A percentile compares a stretch with the other conserved stretches of the same genome.
These are phyloP conservation scores for Lycocorax pyrrhopterus DNA, from an alignment of 2,113 vertebrate genomes.

Conservation along the genomic window DNA sequence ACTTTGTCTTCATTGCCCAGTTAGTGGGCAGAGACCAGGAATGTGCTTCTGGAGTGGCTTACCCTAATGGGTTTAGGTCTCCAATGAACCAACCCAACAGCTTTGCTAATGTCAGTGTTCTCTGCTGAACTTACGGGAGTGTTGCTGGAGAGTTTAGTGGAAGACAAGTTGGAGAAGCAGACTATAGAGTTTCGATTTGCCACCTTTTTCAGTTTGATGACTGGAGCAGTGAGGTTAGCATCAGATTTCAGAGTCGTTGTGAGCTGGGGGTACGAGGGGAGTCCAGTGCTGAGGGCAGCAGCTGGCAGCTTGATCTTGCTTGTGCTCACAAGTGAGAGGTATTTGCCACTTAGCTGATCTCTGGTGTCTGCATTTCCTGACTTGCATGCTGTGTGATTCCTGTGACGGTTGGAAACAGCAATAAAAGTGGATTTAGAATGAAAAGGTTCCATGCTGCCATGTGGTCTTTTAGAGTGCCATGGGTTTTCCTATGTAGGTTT, in stretches of 20 bases:
- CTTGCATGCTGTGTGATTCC: not conserved
- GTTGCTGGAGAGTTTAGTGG: not conserved
- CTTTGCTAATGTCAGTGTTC: not conserved
- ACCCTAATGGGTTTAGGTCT: not conserved
- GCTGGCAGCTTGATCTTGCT: not conserved
- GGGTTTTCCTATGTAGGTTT: constrained; percentile 7
- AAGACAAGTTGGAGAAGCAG: not conserved
- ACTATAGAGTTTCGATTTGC: not conserved
- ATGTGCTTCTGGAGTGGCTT: not conserved
- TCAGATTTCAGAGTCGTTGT: not conserved
- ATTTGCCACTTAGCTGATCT: constrained; percentile 56
- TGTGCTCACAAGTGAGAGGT: constrained; percentile 9
- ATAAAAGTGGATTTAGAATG: constrained; percentile 19
- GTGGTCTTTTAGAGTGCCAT: not conserved
- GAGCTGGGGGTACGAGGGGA: not conserved
- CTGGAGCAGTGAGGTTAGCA: not conserved
- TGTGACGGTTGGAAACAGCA: constrained; percentile 42
- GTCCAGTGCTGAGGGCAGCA: constrained; percentile 21
- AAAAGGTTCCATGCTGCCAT: constrained; percentile 23
- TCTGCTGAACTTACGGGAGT: not conserved
- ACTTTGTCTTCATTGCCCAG: constrained; percentile 25
- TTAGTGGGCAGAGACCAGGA: constrained; percentile 29
- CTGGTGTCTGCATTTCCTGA: constrained; percentile 29
- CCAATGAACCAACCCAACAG: not conserved
- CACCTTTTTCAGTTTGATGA: not conserved